Evolutionary conservation across 2,888 invertebrate species (phyloP).

Genomic region (Artemia sinica): DNA sequence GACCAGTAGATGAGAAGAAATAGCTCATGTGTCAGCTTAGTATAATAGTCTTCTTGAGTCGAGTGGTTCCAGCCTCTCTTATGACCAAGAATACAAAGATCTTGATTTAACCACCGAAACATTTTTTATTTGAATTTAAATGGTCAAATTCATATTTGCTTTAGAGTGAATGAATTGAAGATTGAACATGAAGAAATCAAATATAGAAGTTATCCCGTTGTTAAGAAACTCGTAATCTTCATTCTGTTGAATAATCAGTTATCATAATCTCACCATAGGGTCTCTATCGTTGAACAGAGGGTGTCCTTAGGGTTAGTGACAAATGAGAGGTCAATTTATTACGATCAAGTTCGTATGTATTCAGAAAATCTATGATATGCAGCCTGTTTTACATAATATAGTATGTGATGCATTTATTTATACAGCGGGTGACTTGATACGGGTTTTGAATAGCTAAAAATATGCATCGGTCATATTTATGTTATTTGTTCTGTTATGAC

Average conservation of each 20-base stretch:
- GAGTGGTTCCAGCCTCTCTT: too few relatives aligned
- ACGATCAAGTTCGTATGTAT: constrained; percentile 5
- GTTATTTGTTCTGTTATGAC: too few relatives aligned
- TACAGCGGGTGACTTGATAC: constrained; percentile 1
- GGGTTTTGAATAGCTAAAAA: too few relatives aligned
- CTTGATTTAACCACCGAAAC: too few relatives aligned
- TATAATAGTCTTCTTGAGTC: too few relatives aligned
- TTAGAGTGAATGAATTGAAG: not conserved
- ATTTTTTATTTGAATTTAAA: too few relatives aligned
- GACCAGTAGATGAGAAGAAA: too few relatives aligned
- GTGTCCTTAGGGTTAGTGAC: constrained; percentile 1
- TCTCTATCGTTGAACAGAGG: constrained; percentile 3
- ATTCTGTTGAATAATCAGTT: constrained; percentile 2
- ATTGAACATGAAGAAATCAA: constrained; percentile 1
- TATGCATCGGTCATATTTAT: too few relatives aligned
- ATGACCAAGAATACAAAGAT: too few relatives aligned
- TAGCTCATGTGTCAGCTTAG: too few relatives aligned
- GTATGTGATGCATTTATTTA: constrained; percentile 14
- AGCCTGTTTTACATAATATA: constrained; percentile 6
- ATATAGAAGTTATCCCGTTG: constrained; percentile 11
- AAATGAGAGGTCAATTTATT: constrained; percentile 14
- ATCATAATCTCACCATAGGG: not conserved
- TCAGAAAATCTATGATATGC: constrained; percentile 13
- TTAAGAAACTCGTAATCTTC: not conserved
- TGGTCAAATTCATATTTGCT: too few relatives aligned